These are phyloP conservation scores for Galaxea fascicularis DNA, from an alignment of 92 coral and sea anemone species.

Conservation along the genomic window DNA sequence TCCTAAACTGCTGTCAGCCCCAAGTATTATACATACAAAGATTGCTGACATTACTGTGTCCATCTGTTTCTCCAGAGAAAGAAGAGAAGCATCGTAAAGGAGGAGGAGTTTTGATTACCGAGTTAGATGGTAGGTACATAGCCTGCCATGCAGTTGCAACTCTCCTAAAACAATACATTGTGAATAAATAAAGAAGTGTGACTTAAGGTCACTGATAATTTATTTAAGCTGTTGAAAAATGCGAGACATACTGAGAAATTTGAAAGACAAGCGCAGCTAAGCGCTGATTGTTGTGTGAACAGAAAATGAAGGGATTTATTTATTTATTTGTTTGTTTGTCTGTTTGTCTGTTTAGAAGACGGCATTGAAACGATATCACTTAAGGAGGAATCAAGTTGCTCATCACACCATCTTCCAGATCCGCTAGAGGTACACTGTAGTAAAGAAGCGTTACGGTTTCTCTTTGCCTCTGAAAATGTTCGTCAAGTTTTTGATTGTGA, in stretches of 20 bases:
- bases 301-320: no score
- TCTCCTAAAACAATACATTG: neutral
- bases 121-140: conserved; percentile 62
- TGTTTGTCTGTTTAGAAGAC: conserved; percentile 57
- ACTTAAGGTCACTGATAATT: no score
- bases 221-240: no score
- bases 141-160: neutral
- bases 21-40: no score
- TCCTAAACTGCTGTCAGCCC: no score
- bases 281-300: no score
- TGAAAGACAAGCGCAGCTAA: no score
- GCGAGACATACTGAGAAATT: no score
- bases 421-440: conserved; percentile 45
- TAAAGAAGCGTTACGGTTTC: neutral
- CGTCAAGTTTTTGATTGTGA: no score
- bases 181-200: no score
- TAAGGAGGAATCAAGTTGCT: conserved; percentile 33
- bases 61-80: conserved; percentile 15
- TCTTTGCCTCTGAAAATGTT: no score
- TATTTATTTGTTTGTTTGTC: no score
- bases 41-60: neutral
- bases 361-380: conserved; percentile 87
- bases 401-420: conserved; percentile 19
- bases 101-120: conserved; percentile 78
- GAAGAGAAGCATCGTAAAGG: conserved; percentile 22